Conservation (phyloP, 2,888 invertebrate species). For the Watsonalla cultraria region DNA sequence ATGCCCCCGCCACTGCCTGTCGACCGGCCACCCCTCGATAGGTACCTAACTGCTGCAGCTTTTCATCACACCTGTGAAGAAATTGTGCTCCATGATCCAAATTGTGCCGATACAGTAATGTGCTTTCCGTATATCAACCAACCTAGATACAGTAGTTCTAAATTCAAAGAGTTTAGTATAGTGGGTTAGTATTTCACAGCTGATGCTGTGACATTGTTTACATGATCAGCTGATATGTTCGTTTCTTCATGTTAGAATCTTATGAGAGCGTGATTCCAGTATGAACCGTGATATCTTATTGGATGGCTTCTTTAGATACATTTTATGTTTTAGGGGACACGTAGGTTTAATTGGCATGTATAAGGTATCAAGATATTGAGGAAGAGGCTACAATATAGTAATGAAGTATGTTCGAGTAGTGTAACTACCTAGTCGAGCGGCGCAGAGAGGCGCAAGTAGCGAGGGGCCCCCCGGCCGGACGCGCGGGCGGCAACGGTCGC, state of each 20-base stretch:
- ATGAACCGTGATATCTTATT: conserved; percentile 7
- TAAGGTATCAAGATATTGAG: no score
- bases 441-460: conserved; percentile 14
- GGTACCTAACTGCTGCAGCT: not conserved
- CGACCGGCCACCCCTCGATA: conserved; percentile 9
- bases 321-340: not conserved
- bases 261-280: conserved; percentile 30
- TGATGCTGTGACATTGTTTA: conserved; percentile 57
- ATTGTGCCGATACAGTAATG: not conserved
- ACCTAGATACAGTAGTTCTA: no score
- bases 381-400: no score
- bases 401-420: no score
- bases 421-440: conserved; percentile 12
- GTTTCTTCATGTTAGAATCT: conserved; percentile 41
- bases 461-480: conserved; percentile 28
- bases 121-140: not conserved
- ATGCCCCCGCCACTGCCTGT: conserved; percentile 48
- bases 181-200: conserved; percentile 10
- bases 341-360: not conserved
- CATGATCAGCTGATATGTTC: conserved; percentile 71
- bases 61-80: conserved; percentile 5
- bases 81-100: conserved; percentile 19
- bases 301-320: not conserved
- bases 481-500: conserved; percentile 45
- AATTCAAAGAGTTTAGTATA: conserved; percentile 6